Evolutionary conservation across 2,113 vertebrate genomes (phyloP), one percentile per base, ranked within the genome.

Genomic region (Leptosomus discolor): DNA sequence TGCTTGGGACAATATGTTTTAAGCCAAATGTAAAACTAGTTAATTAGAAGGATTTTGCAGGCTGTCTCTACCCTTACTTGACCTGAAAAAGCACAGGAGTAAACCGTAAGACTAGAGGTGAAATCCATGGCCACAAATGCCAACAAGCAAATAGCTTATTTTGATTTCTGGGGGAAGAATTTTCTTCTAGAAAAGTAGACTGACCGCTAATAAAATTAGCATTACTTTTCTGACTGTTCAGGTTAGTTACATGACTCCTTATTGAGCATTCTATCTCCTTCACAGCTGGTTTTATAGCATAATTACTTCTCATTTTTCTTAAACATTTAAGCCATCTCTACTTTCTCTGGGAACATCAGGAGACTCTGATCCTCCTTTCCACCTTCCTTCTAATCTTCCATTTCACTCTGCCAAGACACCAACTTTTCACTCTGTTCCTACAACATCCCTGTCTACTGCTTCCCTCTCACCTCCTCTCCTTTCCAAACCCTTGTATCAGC

Each of bases 401-500:
- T 95, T 86, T 92, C 93, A 90, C 74, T 94, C 97, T 68, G 93
- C 97, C 83, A 94, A 85, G 79, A 77, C 95, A 96, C 96, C 97
- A 83, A 21, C 82, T 88, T 97, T 97, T 96, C 96, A 92, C 78
- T 94, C 79, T 48, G 48, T 79, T 91, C 94, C 88, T 85, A 81
- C 84, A 94, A 73, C 82, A 75, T 93, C 93, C 89, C 96, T 51
- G n/a, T 88, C 97, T 45, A 36, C 96, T 94, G 95, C 93, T 90
- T 96, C 98, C 90, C 95, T 92, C 73, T 94, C 98, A 89, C 96
- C 98, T 92, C 96, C 96, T 95, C 97, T 98, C 97, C 96, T 98
- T 93, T 97, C 98, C 95, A 98, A 98, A 91, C 77, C 92, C 34
- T 97, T 97, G 53, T 97, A 98, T 90, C 98, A 97, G 75, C 98